Evolutionary conservation across 2,113 vertebrate genomes (phyloP), one percentile per base, ranked within the genome.

Genomic region (Ariopsis seemanni): DNA sequence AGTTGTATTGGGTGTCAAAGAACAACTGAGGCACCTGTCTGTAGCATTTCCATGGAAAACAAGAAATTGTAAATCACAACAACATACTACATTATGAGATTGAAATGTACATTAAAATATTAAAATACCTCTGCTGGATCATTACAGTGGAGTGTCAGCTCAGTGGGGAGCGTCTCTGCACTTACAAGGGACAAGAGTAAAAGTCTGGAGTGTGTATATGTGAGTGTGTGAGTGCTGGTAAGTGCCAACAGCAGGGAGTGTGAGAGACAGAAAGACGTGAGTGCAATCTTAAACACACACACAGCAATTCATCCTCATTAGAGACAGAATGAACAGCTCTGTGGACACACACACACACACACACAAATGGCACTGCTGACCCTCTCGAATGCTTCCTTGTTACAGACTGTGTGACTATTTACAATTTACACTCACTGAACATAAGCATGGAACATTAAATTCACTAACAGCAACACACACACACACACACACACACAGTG

Each of bases 171-270:
- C 12, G 6, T 17, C 77, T 80, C n/a, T 22, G 79, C 9, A 14
- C 12, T 55, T 79, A n/a, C 57, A 6, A 8, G 58, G 27, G 42
- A 34, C 60, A 60, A 58, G 7, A 60, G 79, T 11, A 22, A 42
- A 62, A 42, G 57, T 82, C 27, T 62, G 75, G 75, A 60, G 79
- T 60, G 82, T 65, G 82, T 82, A 2, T 42, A 12, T 82, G 20
- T 25, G 79, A 42, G 57, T 82, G 55, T 82, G 58, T 22, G 58
- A 12, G 57, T 12, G 20, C 11, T 2, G 2, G 34, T 83, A 42
- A 83, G 81, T 42, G 42, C 34, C 81, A 83, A 83, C 82, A 83
- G 82, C 62, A 83, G 82, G 82, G 62, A 52, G 62, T 65, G 62
- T 83, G 48, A 67, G 48, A 83, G 62, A 83, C 18, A 83, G 11